These are phyloP conservation scores for Drosophila kikkawai DNA, from an alignment of 1,140 invertebrate species.

Conservation along the genomic window DNA sequence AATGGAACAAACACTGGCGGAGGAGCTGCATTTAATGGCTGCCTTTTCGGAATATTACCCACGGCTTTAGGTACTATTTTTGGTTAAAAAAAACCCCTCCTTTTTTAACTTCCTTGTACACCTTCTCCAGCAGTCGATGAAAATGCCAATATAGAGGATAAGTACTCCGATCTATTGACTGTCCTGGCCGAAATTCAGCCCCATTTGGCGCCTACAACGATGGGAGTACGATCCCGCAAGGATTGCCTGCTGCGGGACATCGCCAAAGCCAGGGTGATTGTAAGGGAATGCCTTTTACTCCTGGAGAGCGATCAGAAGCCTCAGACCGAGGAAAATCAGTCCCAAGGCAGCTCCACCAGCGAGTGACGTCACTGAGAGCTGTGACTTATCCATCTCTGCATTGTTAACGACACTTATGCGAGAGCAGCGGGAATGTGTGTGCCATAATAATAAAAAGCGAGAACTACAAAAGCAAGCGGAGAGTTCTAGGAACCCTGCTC, in stretches of 20 bases:
- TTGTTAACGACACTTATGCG: slow-evolving; percentile 20
- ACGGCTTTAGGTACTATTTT: slow-evolving; percentile 20
- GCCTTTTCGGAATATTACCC: background rate
- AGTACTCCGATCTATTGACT: slow-evolving; percentile 43
- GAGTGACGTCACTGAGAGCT: slow-evolving; percentile 46
- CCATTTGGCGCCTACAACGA: slow-evolving; percentile 41
- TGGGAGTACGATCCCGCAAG: slow-evolving; percentile 55
- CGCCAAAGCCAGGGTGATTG: slow-evolving; percentile 54
- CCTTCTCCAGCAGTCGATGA: slow-evolving; percentile 27
- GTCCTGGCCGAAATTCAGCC: slow-evolving; percentile 40
- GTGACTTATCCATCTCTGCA: slow-evolving; percentile 1
- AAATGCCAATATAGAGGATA: slow-evolving; percentile 44
- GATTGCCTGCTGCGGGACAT: slow-evolving; percentile 66
- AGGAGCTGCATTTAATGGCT: slow-evolving; percentile 5
- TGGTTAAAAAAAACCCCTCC: background rate
- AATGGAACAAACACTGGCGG: slow-evolving; percentile 4
- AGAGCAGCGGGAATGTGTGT: background rate
- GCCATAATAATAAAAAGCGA: slow-evolving; percentile 41
- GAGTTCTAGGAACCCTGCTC: slow-evolving; percentile 46
- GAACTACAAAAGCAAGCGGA: slow-evolving; percentile 19
- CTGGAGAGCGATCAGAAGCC: slow-evolving; percentile 42
- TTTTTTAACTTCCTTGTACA: background rate
- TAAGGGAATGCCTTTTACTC: slow-evolving; percentile 49
- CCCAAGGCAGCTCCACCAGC: background rate
- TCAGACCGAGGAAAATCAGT: background rate